Evolutionary conservation across 2,113 vertebrate species (phyloP).

Genomic region (Chlorodrepanis virens): DNA sequence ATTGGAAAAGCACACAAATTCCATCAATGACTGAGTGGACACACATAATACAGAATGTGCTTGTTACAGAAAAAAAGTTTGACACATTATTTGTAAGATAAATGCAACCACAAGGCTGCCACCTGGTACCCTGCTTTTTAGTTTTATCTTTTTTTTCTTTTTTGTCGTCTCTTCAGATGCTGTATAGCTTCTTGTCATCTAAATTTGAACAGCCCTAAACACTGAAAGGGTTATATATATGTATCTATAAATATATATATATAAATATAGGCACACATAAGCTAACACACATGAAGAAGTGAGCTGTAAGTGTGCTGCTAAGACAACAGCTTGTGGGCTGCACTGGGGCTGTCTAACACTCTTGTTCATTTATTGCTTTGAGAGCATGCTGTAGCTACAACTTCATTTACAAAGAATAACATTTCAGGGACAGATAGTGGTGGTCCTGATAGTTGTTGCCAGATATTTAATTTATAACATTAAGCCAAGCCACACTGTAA

Average conservation of each 20-base stretch:
- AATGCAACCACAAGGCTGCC: background rate
- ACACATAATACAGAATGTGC: conserved; percentile 11
- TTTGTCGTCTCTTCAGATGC: background rate
- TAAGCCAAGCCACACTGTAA: background rate
- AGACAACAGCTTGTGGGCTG: background rate
- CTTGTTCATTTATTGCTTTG: background rate
- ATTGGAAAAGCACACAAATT: conserved; percentile 47
- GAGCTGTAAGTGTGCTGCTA: background rate
- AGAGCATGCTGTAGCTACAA: background rate
- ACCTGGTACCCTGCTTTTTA: background rate
- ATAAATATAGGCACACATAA: background rate
- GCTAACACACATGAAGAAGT: background rate
- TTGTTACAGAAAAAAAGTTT: conserved; percentile 16
- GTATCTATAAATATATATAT: background rate
- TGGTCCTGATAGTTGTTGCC: background rate
- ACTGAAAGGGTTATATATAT: background rate
- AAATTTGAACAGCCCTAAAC: background rate
- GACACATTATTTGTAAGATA: conserved; percentile 22
- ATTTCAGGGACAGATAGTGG: background rate
- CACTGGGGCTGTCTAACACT: background rate
- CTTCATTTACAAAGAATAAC: background rate
- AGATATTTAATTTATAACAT: background rate
- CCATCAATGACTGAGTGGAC: conserved; percentile 34
- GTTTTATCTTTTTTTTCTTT: background rate
- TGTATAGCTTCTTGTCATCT: background rate